Percentiles rank a stretch among this genome's conserved stretches.
These are phyloP conservation scores for Stictocephala bisonia DNA, from an alignment of 2,888 invertebrate species.

Conservation along the genomic window DNA sequence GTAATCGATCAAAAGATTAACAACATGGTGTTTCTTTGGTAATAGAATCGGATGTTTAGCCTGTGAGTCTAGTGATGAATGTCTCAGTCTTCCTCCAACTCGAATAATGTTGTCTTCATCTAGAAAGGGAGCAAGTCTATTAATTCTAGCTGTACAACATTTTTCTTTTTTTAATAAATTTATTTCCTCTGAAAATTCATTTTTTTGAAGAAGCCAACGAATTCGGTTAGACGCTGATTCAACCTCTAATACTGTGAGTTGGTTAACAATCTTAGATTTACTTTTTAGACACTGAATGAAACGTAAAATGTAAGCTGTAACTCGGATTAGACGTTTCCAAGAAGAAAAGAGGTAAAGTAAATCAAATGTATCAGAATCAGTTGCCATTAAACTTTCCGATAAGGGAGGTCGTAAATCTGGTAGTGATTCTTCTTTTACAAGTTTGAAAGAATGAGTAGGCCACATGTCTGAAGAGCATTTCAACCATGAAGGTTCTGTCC, in stretches of 20 bases:
- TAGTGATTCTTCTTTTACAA: background rate
- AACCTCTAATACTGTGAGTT: background rate
- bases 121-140: slow-evolving; percentile 21
- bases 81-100: slow-evolving; percentile 50
- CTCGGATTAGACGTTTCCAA: background rate
- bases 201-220: background rate
- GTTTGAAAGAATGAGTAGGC: background rate
- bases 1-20: slow-evolving; percentile 49
- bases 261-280: background rate
- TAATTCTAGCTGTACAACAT: background rate
- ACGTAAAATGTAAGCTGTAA: slow-evolving; percentile 5
- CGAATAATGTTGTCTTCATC: slow-evolving; percentile 26
- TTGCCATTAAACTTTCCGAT: background rate
- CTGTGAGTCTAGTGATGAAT: slow-evolving; percentile 39
- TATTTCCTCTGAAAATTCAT: slow-evolving; percentile 1
- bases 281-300: background rate
- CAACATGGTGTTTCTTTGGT: slow-evolving; percentile 25
- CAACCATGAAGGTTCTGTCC: slow-evolving; percentile 50
- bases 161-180: background rate
- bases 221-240: background rate
- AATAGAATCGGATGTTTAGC: slow-evolving; percentile 41
- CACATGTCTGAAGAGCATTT: background rate
- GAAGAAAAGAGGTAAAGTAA: background rate
- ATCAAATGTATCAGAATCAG: background rate
- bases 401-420: background rate